Evolutionary conservation across 2,113 vertebrate species (phyloP), one percentile per base, ranked within the genome.

Genomic region (Sceloporus undulatus): DNA sequence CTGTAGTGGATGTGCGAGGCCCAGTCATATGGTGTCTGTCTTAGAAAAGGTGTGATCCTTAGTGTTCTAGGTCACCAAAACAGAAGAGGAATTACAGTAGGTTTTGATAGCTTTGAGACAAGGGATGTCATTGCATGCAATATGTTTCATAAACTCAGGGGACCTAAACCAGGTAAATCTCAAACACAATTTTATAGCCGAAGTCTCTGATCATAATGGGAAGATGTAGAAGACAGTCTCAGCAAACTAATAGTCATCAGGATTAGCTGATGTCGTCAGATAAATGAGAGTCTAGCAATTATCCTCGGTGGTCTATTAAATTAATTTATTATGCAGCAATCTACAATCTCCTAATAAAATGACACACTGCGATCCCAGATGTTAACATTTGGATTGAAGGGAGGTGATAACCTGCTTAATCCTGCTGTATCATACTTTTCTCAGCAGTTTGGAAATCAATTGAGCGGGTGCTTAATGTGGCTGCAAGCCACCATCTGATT

Each of bases 261-360:
- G 80, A 70, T 88, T 93, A 91, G 90, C 87, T 91, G 92, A 92
- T 85, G 73, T 42, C 87, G 68, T 42, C 87, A 92, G 52, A 89
- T 84, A 92, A 92, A 92, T 70, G 52, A 91, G 0, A 88, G 66
- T 90, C 42, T 85, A 80, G 91, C 68, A 95, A 92, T 95, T 95
- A 94, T 89, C 91, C 92, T 85, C 59, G 65, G 76, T 88, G 90
- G 92, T 87, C 82, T 92, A 92, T 93, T 92, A 89, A 87, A 91
- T 75, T 91, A 92, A 94, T 94, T 95, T 93, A 93, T 91, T 92
- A 90, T 68, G 89, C 93, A 87, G 91, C 85, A 92, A 91, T 93
- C 88, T 93, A 90, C 90, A 79, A 25, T 79, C 82, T 73, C 11
- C 66, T 90, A 93, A 91, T 92, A 93, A 88, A 92, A 82, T 93